Base-by-base conservation (phyloP, 2,113 vertebrate genomes). In the Psittacus erithacus region DNA sequence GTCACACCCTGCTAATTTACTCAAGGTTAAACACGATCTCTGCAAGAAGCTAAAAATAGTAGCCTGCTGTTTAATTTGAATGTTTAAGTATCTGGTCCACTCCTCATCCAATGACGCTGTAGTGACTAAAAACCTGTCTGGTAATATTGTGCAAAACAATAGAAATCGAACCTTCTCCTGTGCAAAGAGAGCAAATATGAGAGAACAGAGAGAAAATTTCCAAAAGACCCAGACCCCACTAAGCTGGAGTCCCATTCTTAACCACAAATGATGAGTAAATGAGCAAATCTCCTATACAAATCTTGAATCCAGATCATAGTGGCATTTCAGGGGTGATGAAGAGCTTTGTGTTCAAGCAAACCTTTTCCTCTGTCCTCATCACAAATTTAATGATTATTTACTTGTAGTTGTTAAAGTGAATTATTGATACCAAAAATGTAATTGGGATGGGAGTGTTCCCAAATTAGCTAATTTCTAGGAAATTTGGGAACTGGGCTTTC, bases 21-120 rank as follows among this genome's bases (percentile, higher is more conserved):
- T 57, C 49, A 8, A 90, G 81, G 90, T 85, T 73, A 60, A 88
- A 39, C 15, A 64, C 7, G 65, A 88, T 50, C 73, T 81, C 88
- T 67, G 64, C 22, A 46, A 64, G 86, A 20, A n/a, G 62, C n/a
- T 91, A 95, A 88, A 92, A 96, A 90, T 68, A 95, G 86, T 10
- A 20, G 8, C 46, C 23, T 14, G 4, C 39, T 82, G 49, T 88
- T 94, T 73, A 43, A 47, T 60, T 71, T 73, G 77, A 33, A 9
- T 75, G 55, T 63, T 83, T 44, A 28, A 88, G 69, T 50, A 71
- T 46, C 73, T 68, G 82, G 33, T 83, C 50, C 64, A 39, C 35
- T 67, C 14, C 49, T 80, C 11, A 10, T 63, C 14, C 71, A 13
- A 13, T 25, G 77, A 25, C 82, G n/a, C 8, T 71, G 25, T 6